Base-by-base conservation (phyloP, 2,113 vertebrate species). In the Menura novaehollandiae region DNA sequence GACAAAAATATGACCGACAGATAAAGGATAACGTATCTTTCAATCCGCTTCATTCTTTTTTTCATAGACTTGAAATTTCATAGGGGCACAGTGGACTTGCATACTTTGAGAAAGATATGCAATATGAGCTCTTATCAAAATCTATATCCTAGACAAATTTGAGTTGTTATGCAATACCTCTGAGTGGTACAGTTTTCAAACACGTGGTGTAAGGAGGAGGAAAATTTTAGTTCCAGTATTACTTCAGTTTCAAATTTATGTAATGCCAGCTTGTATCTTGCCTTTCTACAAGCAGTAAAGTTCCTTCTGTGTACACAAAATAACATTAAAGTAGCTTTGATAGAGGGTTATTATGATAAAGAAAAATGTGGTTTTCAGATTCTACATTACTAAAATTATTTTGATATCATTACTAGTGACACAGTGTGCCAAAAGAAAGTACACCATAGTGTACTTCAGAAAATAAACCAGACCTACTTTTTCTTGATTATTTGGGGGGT, bases 361-460 rank as follows among this genome's bases (percentile, higher is more conserved):
- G 12, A 80, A 62, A 49, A 67, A 12, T 1, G 5, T 80, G 35
- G 35, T 75, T 7, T 72, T 75, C 72, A 26, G 4, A 46, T 88
- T 51, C 47, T 56, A 44, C 7, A 37, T 47, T 19, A 11, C 2
- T 73, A 53, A 88, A 69, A 62, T 49, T 5, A 52, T 64, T 72
- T 85, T 71, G 15, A 20, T 82, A 37, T 37, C 1, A 1, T 35
- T 71, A n/a, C 8, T 22, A 75, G 35, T 63, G 39, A 37, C 15
- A 27, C 2, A 67, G 20, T 39, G 9, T 53, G 33, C 18, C 13
- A 37, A 14, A 72, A 79, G 9, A 71, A 93, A 74, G 16, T 4
- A 27, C 3, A 33, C 9, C 0, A 0, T 8, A 63, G 8, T 9
- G 15, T 51, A 51, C 23, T 85, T 55, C 15, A 43, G 28, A 67